Conservation (phyloP, 2,888 invertebrate species). For the Nomada ruficornis region DNA sequence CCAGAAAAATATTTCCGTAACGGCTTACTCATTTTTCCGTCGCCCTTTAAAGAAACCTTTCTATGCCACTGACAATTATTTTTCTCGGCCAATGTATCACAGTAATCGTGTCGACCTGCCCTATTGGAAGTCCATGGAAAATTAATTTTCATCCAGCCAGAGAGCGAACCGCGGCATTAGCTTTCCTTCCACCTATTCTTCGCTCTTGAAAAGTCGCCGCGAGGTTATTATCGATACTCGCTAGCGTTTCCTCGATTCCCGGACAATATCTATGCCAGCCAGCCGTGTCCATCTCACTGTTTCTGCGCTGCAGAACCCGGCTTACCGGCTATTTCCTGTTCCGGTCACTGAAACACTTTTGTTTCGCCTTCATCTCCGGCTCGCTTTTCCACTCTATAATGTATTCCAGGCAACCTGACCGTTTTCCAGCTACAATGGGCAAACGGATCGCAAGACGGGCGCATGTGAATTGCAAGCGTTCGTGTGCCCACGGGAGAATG, state of each 20-base stretch:
- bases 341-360: conserved; percentile 72
- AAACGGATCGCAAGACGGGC: conserved; percentile 12
- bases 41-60: no score
- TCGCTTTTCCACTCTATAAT: conserved; percentile 62
- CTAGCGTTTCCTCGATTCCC: conserved; percentile 48
- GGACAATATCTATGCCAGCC: conserved; percentile 50
- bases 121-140: not conserved
- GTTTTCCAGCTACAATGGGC: conserved; percentile 55
- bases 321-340: conserved; percentile 68
- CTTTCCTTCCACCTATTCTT: conserved; percentile 20
- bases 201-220: not conserved
- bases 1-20: no score
- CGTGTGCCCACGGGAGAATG: conserved; percentile 9
- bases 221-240: conserved; percentile 54
- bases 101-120: no score
- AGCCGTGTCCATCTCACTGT: not conserved
- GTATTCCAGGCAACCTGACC: conserved; percentile 54
- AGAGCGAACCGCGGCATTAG: conserved; percentile 15
- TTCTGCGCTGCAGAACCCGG: conserved; percentile 4
- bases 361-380: conserved; percentile 71
- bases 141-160: conserved; percentile 8
- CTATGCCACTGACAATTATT: no score
- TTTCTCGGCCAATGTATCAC: no score
- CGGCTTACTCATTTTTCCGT: no score
- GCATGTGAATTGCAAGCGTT: not conserved